Conservation (phyloP, 64 coral and sea anemone species). For the Montipora efflorescens region DNA sequence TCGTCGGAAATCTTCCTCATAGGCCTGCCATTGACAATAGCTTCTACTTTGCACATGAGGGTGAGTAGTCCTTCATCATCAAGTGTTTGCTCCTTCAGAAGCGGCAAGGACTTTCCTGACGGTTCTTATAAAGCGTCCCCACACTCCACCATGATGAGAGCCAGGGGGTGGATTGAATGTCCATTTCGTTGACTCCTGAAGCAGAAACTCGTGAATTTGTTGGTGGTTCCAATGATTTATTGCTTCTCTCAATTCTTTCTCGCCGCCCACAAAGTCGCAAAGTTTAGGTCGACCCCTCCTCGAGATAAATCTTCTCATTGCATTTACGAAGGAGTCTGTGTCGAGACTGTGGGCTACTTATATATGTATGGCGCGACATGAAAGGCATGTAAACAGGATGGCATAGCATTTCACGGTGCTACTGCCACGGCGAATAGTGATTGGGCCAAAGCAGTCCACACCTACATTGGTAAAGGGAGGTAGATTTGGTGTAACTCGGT, state of each 20-base stretch:
- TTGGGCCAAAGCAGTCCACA: conserved; percentile 34
- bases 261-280: conserved; percentile 47
- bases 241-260: conserved; percentile 37
- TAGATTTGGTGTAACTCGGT: too few species aligned
- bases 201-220: conserved; percentile 42
- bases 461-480: conserved; percentile 42
- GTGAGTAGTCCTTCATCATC: conserved; percentile 49
- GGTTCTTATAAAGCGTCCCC: conserved; percentile 55
- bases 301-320: conserved; percentile 32
- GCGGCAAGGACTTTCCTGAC: conserved; percentile 43
- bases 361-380: conserved; percentile 23
- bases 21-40: conserved; percentile 39
- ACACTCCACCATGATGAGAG: conserved; percentile 47
- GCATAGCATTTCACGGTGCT: conserved; percentile 40
- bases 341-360: conserved; percentile 6
- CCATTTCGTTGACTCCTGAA: conserved; percentile 38
- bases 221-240: conserved; percentile 31
- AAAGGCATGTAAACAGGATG: conserved; percentile 15
- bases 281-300: conserved; percentile 22
- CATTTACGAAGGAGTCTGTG: conserved; percentile 51
- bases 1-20: conserved; percentile 41
- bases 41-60: conserved; percentile 54
- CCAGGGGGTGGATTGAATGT: conserved; percentile 29
- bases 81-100: conserved; percentile 31
- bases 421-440: conserved; percentile 29